phyloP scores from a whole-genome alignment of 2,113 vertebrate genomes.

The Strix uralensis region DNA sequence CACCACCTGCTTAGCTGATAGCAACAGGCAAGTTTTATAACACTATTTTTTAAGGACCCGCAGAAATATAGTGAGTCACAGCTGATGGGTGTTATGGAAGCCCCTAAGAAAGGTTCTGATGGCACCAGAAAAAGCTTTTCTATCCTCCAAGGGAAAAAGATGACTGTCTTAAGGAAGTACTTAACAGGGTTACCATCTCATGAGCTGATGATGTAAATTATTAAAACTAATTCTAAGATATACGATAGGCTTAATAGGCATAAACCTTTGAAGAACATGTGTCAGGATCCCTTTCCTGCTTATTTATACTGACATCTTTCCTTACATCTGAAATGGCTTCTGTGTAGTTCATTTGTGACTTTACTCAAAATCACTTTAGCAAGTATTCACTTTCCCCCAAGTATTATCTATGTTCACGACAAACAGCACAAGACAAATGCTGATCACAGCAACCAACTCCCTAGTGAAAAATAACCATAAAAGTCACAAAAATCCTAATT shows the following conservation, averaged over 20 bases:
- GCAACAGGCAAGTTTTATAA: neutral
- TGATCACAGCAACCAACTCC: neutral
- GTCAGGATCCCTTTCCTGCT: neutral
- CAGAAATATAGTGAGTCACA: neutral
- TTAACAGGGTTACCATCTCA: constrained; percentile 3
- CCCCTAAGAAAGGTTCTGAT: neutral
- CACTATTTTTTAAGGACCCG: neutral
- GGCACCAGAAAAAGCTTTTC: neutral
- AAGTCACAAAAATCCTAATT: neutral
- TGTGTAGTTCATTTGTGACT: neutral
- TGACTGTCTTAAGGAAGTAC: neutral
- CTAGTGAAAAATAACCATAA: neutral
- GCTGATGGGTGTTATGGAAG: neutral
- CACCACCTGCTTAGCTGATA: neutral
- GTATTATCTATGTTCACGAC: neutral
- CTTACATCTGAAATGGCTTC: neutral
- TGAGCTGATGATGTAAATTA: constrained; percentile 32
- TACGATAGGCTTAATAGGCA: constrained; percentile 35
- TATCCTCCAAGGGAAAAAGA: constrained; percentile 4
- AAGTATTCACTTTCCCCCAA: neutral
- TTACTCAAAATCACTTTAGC: neutral
- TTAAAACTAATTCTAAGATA: constrained; percentile 44
- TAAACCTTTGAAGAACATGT: constrained; percentile 30
- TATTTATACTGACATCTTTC: neutral
- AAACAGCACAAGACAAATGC: neutral